Evolutionary conservation across 1,140 invertebrate species (phyloP).

Genomic region (Meloidogyne hapla): DNA sequence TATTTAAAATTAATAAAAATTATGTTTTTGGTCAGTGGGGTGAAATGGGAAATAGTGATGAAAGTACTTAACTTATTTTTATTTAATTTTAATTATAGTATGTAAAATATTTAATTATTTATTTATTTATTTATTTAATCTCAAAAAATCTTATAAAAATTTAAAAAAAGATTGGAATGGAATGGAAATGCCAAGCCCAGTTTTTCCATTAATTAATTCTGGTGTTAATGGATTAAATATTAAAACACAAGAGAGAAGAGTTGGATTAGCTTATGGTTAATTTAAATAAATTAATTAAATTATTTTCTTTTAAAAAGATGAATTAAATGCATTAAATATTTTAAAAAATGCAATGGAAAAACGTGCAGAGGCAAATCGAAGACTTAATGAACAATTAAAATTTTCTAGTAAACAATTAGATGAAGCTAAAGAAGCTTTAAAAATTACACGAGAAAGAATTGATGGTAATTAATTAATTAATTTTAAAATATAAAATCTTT

Average conservation of each 20-base stretch:
- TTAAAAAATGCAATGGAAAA: conserved; percentile 21
- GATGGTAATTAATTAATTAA: neutral
- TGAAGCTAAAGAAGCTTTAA: conserved; percentile 2
- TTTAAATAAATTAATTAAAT: neutral
- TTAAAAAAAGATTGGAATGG: neutral
- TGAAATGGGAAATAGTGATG: conserved; percentile 2
- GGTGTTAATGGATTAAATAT: neutral
- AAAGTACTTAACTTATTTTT: neutral
- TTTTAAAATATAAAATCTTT: neutral
- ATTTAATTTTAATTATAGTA: neutral
- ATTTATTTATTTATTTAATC: no score
- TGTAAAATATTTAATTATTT: neutral
- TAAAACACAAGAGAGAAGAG: neutral
- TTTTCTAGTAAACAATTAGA: conserved; percentile 13
- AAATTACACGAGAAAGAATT: conserved; percentile 20
- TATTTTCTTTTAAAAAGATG: conserved; percentile 12
- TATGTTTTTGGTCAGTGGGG: neutral
- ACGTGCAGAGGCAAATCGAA: conserved; percentile 8
- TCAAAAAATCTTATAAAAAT: no score
- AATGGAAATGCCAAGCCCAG: neutral
- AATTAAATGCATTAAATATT: conserved; percentile 17
- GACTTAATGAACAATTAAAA: conserved; percentile 21
- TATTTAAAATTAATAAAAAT: neutral
- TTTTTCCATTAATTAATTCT: neutral
- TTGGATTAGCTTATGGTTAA: neutral